phyloP scores from a whole-genome alignment of 2,888 invertebrate species.

The Drosophila phalerata region DNA sequence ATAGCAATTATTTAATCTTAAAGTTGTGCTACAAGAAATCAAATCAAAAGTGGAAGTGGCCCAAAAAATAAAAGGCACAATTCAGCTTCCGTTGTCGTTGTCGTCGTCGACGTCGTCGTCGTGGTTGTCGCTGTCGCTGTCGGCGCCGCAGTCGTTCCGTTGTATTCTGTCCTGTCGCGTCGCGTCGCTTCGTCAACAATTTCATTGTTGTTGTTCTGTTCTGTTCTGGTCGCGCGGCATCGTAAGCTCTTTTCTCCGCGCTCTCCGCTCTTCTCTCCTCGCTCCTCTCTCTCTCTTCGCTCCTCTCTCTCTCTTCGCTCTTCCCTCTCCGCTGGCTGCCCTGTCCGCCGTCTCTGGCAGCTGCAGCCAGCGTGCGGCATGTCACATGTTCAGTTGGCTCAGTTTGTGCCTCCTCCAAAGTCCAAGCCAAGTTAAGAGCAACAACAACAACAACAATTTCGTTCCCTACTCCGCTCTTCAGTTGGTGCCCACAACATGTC shows the following conservation, averaged over 20 bases:
- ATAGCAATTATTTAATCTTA: constrained; percentile 69
- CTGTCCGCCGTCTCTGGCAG: constrained; percentile 14
- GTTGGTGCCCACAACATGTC: constrained; percentile 19
- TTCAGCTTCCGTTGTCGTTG: constrained; percentile 3
- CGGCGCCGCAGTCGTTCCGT: constrained; percentile 10
- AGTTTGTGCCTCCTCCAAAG: not conserved
- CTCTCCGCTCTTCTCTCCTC: not conserved
- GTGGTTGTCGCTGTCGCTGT: constrained; percentile 6
- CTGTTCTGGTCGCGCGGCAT: constrained; percentile 24
- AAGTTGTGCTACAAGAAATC: constrained; percentile 44
- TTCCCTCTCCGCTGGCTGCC: constrained; percentile 4
- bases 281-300: not conserved
- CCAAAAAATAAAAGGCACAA: constrained; percentile 32
- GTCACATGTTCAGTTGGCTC: constrained; percentile 21
- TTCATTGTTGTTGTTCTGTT: constrained; percentile 18
- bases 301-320: not conserved
- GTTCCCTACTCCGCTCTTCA: not conserved
- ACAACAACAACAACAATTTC: constrained; percentile 1
- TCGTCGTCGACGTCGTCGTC: constrained; percentile 9
- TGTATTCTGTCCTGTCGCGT: constrained; percentile 8
- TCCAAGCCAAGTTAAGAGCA: not conserved
- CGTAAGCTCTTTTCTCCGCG: constrained; percentile 1
- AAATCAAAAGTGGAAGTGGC: constrained; percentile 45
- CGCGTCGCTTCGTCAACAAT: constrained; percentile 21
- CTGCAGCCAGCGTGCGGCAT: constrained; percentile 26